Evolutionary conservation across 2,888 invertebrate species (phyloP).

Genomic region (Drosophila eohydei): DNA sequence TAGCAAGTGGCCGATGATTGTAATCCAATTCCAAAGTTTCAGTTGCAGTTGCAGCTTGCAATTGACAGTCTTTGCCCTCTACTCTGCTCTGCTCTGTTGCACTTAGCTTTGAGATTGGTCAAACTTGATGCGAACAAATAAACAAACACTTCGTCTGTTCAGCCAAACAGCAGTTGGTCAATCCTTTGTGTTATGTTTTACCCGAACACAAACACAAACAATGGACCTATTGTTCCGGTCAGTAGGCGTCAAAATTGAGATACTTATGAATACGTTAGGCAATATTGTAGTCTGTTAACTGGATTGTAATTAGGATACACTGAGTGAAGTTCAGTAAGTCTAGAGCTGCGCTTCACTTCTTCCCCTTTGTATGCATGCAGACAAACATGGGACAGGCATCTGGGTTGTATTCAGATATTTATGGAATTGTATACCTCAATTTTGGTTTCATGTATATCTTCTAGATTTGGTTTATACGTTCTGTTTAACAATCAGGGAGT

Average conservation of each 20-base stretch:
- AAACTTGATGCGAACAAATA: conserved; percentile 10
- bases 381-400: not conserved
- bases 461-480: no score
- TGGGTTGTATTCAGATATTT: no score
- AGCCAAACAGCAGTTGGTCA: conserved; percentile 14
- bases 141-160: conserved; percentile 59
- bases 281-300: not conserved
- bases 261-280: not conserved
- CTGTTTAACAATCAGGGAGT: no score
- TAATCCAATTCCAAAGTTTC: not conserved
- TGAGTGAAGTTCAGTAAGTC: not conserved
- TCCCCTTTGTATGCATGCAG: not conserved
- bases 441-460: no score
- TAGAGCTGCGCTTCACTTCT: not conserved
- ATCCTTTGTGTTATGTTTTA: conserved; percentile 23
- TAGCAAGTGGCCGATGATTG: conserved; percentile 1
- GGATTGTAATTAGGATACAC: conserved; percentile 1
- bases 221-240: conserved; percentile 41
- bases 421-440: no score
- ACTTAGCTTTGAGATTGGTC: not conserved
- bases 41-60: conserved; percentile 6
- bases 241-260: conserved; percentile 10
- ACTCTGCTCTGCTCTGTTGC: conserved; percentile 5
- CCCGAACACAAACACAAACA: conserved; percentile 25
- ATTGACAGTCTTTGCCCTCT: conserved; percentile 8